Evolutionary conservation across 2,888 invertebrate species (phyloP).

Genomic region (Atrina japonica): DNA sequence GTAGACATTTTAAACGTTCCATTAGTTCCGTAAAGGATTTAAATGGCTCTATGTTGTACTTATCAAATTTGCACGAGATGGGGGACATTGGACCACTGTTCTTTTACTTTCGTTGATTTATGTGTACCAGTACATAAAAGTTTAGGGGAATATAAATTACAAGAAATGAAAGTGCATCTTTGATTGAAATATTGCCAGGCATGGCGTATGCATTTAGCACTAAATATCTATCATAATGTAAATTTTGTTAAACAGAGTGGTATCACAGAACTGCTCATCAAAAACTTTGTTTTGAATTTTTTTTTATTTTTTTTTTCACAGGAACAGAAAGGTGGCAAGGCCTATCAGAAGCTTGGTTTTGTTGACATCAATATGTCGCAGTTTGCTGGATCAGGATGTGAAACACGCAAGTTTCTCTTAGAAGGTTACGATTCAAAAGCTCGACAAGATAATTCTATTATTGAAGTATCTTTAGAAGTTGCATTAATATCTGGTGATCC

Average conservation of each 20-base stretch:
- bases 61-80: too few species aligned
- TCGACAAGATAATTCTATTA: slow-evolving; percentile 97
- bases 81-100: too few species aligned
- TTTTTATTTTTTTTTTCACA: slow-evolving; percentile 72
- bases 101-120: too few species aligned
- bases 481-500: slow-evolving; percentile 97
- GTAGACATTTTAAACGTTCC: too few species aligned
- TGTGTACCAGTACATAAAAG: too few species aligned
- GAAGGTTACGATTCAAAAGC: slow-evolving; percentile 97
- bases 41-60: too few species aligned
- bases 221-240: neutral
- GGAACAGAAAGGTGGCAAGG: slow-evolving; percentile 89
- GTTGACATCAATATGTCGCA: slow-evolving; percentile 98
- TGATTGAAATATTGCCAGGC: neutral
- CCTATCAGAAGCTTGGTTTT: slow-evolving; percentile 97
- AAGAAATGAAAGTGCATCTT: neutral
- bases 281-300: neutral
- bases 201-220: neutral
- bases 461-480: slow-evolving; percentile 91
- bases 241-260: too few species aligned
- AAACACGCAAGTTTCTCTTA: slow-evolving; percentile 92
- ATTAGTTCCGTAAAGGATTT: too few species aligned
- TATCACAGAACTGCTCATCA: neutral
- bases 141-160: too few species aligned
- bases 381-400: slow-evolving; percentile 95